A percentile compares a stretch with the other conserved stretches of the same genome.
These are phyloP conservation scores for Trichonephila clavipes DNA, from an alignment of 1,140 invertebrate species.

Conservation along the genomic window DNA sequence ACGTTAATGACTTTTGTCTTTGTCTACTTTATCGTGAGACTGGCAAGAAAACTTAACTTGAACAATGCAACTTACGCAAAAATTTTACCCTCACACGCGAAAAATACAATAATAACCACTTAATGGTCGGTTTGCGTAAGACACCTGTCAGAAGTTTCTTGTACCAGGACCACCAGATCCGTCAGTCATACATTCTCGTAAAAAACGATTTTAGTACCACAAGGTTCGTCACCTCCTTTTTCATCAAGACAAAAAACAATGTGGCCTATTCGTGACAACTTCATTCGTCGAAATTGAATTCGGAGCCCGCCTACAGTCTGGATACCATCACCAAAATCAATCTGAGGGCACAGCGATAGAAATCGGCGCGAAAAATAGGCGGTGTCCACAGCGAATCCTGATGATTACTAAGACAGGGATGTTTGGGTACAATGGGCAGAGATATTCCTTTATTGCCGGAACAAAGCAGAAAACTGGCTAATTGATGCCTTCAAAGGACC, in stretches of 20 bases:
- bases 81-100: background rate
- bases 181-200: conserved; percentile 35
- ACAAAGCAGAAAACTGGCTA: conserved; percentile 49
- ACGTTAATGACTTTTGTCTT: conserved; percentile 35
- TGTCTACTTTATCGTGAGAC: background rate
- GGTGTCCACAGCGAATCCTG: conserved; percentile 8
- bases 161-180: background rate
- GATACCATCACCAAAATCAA: conserved; percentile 7
- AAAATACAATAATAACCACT: conserved; percentile 5
- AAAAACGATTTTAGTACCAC: background rate
- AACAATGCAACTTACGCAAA: conserved; percentile 28
- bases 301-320: conserved; percentile 24
- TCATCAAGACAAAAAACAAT: conserved; percentile 2
- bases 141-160: conserved; percentile 23
- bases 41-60: background rate
- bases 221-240: conserved; percentile 27
- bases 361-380: conserved; percentile 69
- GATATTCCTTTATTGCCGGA: conserved; percentile 46
- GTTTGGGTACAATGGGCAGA: conserved; percentile 52
- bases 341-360: conserved; percentile 37
- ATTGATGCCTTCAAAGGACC: conserved; percentile 31
- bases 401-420: conserved; percentile 36
- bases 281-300: conserved; percentile 67
- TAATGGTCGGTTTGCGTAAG: conserved; percentile 20
- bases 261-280: conserved; percentile 55